Base-by-base conservation (phyloP, 2,888 invertebrate species). In the Formica aserva region DNA sequence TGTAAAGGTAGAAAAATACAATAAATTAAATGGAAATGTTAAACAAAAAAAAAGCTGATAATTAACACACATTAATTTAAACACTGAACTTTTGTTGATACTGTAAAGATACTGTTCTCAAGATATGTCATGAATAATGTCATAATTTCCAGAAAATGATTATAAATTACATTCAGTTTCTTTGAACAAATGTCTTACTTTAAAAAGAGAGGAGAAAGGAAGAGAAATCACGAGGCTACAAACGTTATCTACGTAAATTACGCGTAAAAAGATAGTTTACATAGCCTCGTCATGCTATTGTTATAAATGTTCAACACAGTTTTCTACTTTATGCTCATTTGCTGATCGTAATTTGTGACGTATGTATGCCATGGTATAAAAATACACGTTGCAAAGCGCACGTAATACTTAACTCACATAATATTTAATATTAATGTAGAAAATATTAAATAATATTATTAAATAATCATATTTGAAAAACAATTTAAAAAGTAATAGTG, bases 231-330 rank as follows among this genome's bases (percentile, higher is more conserved):
- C 45, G 62, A 3, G 57, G n/a, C 41, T 74, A 26, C 29, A 41
- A 74, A 65, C 41, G 45, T 75, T 63, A 63, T 45, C 35, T 45
- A 76, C 65, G 75, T 65, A 76, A 76, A 76, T 76, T 65, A 76
- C 75, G 75, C 75, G 65, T 76, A 76, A 76, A 75, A 65, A 32
- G 22, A 52, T 65, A 65, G 65, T 76, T 76, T 65, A 65, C 75
- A 26, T 65, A 76, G 65, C 9, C 62, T 6, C 32, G 32, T 32
- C 55, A 18, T 8, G 18, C 29, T 48, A 35, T 45, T 48, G 75
- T 48, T 76, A 65, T 45, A 76, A 65, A 76, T 48, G 48, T 65
- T 48, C 32, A 48, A 18, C 75, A 76, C 15, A 48, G 22, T 76
- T 76, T 22, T 76, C 75, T 18, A 65, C 26, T 65, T 65, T 48